Base-by-base conservation (phyloP, 2,113 vertebrate species). In the Phalacrocorax aristotelis region DNA sequence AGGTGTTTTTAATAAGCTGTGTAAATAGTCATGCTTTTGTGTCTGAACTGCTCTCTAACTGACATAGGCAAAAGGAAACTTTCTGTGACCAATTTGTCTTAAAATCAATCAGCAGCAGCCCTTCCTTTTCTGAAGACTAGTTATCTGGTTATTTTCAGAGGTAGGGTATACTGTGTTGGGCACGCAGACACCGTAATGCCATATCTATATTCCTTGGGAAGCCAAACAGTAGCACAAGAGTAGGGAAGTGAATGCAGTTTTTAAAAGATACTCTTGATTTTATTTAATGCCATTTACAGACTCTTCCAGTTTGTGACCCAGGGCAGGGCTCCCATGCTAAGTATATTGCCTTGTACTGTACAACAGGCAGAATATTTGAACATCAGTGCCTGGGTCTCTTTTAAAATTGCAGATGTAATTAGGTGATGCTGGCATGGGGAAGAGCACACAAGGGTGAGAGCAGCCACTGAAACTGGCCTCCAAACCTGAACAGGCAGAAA, bases 151-250 rank as follows among this genome's bases (percentile, higher is more conserved):
- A 3, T 72, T 92, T 76, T 64, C 26, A 52, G 52, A 55, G 58
- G n/a, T 2, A 7, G 11, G n/a, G 80, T 88, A 7, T 9, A 4
- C 25, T 34, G 0, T 26, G 10, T 8, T 74, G 44, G 48, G 51
- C 25, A 15, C 3, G 5, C 52, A 68, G 55, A 76, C 72, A 68
- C 54, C 26, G 1, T 48, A n/a, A 34, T 23, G n/a, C 49, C 1
- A 0, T 52, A 30, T 15, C 42, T 68, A 0, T 36, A 48, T 80
- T 69, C 18, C 40, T 40, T 9, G 5, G 30, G 72, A 74, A 78
- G 48, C 48, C n/a, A 83, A 88, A 76, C 38, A 32, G n/a, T 68
- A 66, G 29, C 46, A 68, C 36, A 60, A 30, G 34, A 69, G 44
- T 38, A 22, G 15, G 51, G 77, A 93, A 74, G 25, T 2, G 3